These are phyloP conservation scores for Lanistes nyassanus DNA, from an alignment of 1,140 invertebrate species.

Conservation along the genomic window DNA sequence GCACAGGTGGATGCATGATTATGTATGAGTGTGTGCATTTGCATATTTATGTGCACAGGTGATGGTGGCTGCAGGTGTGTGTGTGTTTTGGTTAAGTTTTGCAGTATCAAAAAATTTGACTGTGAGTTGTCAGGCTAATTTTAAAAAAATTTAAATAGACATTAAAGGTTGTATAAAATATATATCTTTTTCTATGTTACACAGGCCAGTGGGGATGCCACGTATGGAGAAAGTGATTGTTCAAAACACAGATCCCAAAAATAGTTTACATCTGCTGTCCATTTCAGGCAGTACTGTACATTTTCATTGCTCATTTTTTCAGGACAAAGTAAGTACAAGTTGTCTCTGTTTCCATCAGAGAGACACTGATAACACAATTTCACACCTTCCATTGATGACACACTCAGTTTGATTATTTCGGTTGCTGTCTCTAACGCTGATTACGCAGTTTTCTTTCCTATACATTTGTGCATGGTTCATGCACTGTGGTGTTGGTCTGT, in stretches of 20 bases:
- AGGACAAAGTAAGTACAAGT: constrained; percentile 83
- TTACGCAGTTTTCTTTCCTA: too few relatives aligned
- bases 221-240: constrained; percentile 82
- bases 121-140: neutral
- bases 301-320: constrained; percentile 93
- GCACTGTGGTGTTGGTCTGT: too few relatives aligned
- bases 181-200: constrained; percentile 53
- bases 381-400: too few relatives aligned
- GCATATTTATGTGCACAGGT: neutral
- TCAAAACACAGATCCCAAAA: constrained; percentile 80
- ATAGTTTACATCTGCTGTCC: constrained; percentile 83
- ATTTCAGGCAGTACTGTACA: constrained; percentile 88
- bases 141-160: constrained; percentile 1
- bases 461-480: too few relatives aligned
- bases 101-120: neutral
- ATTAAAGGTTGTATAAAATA: neutral
- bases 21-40: neutral
- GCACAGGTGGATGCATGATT: neutral
- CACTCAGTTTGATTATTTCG: too few relatives aligned
- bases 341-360: too few relatives aligned
- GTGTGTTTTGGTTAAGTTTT: neutral
- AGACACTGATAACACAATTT: too few relatives aligned
- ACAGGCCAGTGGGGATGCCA: constrained; percentile 84
- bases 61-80: too few relatives aligned
- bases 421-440: too few relatives aligned